phyloP scores from a whole-genome alignment of 2,888 invertebrate genomes.

The Eilema griseolum region DNA sequence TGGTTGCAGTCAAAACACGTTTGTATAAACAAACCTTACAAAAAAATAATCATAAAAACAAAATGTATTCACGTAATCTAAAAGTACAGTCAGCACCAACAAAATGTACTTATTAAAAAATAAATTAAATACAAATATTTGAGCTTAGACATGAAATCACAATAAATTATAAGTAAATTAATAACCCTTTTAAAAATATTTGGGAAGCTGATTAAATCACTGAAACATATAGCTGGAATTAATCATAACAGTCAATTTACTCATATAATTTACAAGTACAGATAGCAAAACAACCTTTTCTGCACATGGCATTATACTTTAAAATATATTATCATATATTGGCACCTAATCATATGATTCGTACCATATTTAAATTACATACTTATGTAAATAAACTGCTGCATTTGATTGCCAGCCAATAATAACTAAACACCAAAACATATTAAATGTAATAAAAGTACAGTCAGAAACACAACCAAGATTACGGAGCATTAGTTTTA shows the following conservation, averaged over 20 bases:
- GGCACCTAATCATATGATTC: not conserved
- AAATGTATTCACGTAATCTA: not conserved
- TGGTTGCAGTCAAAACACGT: not conserved
- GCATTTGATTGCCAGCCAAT: not conserved
- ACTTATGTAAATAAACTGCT: not conserved
- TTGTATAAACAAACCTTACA: not conserved
- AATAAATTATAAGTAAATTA: not conserved
- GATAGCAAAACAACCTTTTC: not conserved
- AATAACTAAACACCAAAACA: not conserved
- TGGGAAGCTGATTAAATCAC: constrained; percentile 12
- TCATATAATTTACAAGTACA: not conserved
- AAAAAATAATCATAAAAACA: not conserved
- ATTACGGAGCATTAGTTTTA: not conserved
- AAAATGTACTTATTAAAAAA: not conserved
- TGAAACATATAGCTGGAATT: constrained; percentile 19
- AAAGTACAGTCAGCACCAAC: not conserved
- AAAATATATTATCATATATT: not conserved
- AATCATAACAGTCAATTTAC: constrained; percentile 10
- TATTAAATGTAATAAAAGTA: constrained; percentile 4
- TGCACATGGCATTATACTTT: not conserved
- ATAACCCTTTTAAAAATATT: not conserved
- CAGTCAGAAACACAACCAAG: not conserved
- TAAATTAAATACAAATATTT: not conserved
- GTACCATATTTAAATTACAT: not conserved
- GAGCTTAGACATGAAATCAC: not conserved